Evolutionary conservation across 2,888 invertebrate species (phyloP).

Genomic region (Sminthurides aquaticus): DNA sequence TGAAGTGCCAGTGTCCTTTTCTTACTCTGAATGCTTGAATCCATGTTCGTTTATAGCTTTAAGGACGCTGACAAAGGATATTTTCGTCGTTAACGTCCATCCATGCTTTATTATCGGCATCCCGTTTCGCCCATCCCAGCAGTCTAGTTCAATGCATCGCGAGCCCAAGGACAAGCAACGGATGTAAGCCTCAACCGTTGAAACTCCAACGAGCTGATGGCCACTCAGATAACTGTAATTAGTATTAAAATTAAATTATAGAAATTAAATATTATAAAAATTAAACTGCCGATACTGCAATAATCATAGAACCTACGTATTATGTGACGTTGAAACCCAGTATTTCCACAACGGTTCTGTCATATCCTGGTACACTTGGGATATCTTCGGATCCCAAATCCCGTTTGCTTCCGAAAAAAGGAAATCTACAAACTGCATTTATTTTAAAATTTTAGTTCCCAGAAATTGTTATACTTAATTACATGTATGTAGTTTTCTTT

Average conservation of each 20-base stretch:
- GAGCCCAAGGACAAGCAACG: constrained; percentile 87
- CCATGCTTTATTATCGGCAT: constrained; percentile 93
- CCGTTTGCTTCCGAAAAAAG: constrained; percentile 88
- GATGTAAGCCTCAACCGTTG: constrained; percentile 90
- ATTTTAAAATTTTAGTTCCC: background rate
- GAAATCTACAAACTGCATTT: constrained; percentile 58
- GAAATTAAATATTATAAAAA: too few relatives aligned
- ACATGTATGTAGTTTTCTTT: background rate
- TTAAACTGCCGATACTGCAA: too few relatives aligned
- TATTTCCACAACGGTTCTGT: constrained; percentile 57
- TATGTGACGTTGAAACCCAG: constrained; percentile 79
- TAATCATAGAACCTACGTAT: constrained; percentile 71
- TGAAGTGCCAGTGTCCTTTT: too few relatives aligned
- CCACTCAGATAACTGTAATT: constrained; percentile 74
- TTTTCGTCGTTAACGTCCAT: constrained; percentile 91
- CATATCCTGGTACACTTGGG: constrained; percentile 80
- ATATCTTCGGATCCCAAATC: constrained; percentile 70
- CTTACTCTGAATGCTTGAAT: constrained; percentile 77
- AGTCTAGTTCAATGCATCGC: constrained; percentile 83
- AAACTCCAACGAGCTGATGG: constrained; percentile 94
- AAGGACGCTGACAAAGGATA: constrained; percentile 87
- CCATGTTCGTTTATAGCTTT: constrained; percentile 90
- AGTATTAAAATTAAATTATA: background rate
- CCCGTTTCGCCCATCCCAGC: constrained; percentile 96
- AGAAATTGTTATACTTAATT: background rate